Percentiles rank a stretch among this genome's conserved stretches.
Evolutionary conservation across 64 coral and sea anemone genomes (phyloP).

Genomic region (Acropora yongei): DNA sequence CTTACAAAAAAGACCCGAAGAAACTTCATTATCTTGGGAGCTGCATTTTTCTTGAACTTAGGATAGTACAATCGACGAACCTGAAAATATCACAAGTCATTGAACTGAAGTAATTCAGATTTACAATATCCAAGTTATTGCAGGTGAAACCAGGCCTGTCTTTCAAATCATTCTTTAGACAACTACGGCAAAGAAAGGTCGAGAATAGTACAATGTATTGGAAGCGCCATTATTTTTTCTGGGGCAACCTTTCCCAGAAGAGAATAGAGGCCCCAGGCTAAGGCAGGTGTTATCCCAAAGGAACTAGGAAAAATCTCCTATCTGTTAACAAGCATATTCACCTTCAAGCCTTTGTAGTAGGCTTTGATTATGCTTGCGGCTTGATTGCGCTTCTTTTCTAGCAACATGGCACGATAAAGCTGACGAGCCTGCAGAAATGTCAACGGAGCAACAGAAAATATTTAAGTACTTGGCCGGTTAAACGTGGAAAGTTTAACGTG

Average conservation of each 20-base stretch:
- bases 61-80: constrained; percentile 73
- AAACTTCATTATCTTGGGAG: constrained; percentile 89
- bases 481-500: not conserved
- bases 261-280: too few species aligned
- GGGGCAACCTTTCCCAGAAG: too few species aligned
- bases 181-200: too few species aligned
- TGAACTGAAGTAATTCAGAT: not conserved
- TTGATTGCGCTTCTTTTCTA: constrained; percentile 35
- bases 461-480: not conserved
- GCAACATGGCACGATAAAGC: constrained; percentile 18
- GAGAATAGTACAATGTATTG: too few species aligned
- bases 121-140: not conserved
- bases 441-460: not conserved
- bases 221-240: too few species aligned
- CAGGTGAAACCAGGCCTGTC: too few species aligned
- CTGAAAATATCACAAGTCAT: constrained; percentile 29
- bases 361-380: constrained; percentile 7
- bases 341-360: constrained; percentile 30
- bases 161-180: too few species aligned
- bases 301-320: not conserved
- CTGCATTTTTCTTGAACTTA: constrained; percentile 82
- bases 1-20: constrained; percentile 77
- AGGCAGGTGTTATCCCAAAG: too few species aligned
- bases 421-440: constrained; percentile 15
- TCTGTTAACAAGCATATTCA: not conserved